Evolutionary conservation across 2,888 invertebrate genomes (phyloP).

Genomic region (Drosophila merina): DNA sequence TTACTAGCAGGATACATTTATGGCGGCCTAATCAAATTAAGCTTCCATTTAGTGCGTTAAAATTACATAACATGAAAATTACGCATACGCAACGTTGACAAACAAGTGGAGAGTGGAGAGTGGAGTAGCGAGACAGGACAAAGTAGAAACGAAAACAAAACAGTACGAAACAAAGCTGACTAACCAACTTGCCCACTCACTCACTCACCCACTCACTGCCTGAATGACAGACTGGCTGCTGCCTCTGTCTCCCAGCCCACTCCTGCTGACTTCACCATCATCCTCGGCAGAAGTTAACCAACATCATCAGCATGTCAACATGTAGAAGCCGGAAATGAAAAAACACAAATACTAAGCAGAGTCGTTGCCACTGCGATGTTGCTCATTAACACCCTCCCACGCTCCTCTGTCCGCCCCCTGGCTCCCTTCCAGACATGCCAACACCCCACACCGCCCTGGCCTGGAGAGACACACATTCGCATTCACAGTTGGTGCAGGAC

Average conservation of each 20-base stretch:
- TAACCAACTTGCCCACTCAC: slow-evolving; percentile 64
- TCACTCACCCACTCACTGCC: slow-evolving; percentile 1
- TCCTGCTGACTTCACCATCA: slow-evolving; percentile 51
- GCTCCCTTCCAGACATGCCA: slow-evolving; percentile 3
- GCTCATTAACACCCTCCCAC: slow-evolving; percentile 69
- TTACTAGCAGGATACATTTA: slow-evolving; percentile 52
- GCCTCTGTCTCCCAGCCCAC: slow-evolving; percentile 12
- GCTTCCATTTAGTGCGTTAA: slow-evolving; percentile 72
- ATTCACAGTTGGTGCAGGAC: slow-evolving; percentile 20
- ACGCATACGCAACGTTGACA: slow-evolving; percentile 71
- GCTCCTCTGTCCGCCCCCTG: not conserved
- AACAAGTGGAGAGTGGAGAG: slow-evolving; percentile 34
- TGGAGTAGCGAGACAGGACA: slow-evolving; percentile 19
- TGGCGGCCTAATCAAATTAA: slow-evolving; percentile 75
- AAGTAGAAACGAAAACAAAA: slow-evolving; percentile 14
- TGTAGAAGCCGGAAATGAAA: slow-evolving; percentile 80
- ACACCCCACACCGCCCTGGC: slow-evolving; percentile 4
- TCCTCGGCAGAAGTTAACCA: slow-evolving; percentile 44
- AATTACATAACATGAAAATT: slow-evolving; percentile 79
- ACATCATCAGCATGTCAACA: slow-evolving; percentile 70
- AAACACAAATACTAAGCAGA: slow-evolving; percentile 74
- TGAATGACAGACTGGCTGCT: slow-evolving; percentile 38
- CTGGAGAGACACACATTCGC: slow-evolving; percentile 19
- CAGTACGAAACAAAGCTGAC: slow-evolving; percentile 60
- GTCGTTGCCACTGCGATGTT: slow-evolving; percentile 71